Evolutionary conservation across 2,113 vertebrate genomes (phyloP).

Genomic region (Atlantisia rogersi): DNA sequence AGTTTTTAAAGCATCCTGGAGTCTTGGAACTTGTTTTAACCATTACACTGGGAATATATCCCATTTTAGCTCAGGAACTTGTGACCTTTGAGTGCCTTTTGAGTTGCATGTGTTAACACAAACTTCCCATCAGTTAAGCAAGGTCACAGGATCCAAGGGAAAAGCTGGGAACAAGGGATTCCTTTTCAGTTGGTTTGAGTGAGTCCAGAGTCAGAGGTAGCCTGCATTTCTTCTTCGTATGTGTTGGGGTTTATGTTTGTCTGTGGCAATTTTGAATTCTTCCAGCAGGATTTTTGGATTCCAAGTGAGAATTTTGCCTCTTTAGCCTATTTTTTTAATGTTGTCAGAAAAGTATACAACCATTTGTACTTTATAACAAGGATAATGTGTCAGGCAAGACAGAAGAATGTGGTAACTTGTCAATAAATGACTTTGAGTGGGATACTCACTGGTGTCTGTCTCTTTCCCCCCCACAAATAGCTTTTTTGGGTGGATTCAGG

Average conservation of each 20-base stretch:
- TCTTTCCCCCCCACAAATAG: neutral
- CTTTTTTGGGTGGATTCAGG: neutral
- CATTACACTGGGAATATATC: conserved; percentile 41
- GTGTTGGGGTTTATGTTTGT: neutral
- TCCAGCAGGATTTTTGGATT: neutral
- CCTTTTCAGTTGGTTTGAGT: neutral
- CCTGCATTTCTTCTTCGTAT: neutral
- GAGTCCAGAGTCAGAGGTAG: neutral
- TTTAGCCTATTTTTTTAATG: conserved; percentile 51
- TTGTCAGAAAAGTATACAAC: conserved; percentile 22
- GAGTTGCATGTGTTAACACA: conserved; percentile 30
- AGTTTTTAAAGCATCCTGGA: conserved; percentile 8
- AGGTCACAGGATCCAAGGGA: conserved; percentile 42
- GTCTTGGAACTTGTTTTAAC: conserved; percentile 7
- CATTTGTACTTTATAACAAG: conserved; percentile 48
- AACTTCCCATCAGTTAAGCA: conserved; percentile 43
- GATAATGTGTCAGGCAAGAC: neutral
- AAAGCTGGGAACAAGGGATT: conserved; percentile 56
- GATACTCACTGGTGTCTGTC: neutral
- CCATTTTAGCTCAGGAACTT: conserved; percentile 75
- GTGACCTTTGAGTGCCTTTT: conserved; percentile 76
- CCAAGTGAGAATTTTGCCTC: conserved; percentile 7
- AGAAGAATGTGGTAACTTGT: neutral
- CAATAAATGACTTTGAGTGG: conserved; percentile 45
- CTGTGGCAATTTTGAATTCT: neutral